Conservation (phyloP, 2,797 vertebrate species). For the Calcarius lapponicus region DNA sequence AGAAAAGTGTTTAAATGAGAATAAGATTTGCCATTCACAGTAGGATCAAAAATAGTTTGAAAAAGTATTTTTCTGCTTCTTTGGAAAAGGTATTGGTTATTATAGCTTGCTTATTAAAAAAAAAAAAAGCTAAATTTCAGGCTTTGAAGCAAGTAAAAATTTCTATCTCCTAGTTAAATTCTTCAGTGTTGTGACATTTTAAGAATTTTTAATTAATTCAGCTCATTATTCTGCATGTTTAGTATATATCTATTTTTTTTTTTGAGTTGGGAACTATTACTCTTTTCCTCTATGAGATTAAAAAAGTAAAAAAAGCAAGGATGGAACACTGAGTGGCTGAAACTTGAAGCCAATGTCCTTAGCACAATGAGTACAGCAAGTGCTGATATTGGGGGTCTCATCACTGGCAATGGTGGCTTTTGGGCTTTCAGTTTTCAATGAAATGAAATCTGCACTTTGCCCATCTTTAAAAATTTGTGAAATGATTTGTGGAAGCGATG, state of each 20-base stretch:
- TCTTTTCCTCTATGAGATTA: not conserved
- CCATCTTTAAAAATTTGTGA: not conserved
- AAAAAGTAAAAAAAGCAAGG: not conserved
- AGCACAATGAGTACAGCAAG: not conserved
- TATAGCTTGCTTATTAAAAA: not conserved
- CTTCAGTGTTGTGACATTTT: not conserved
- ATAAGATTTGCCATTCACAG: slow-evolving; percentile 3
- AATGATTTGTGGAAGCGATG: not conserved
- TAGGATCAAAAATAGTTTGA: not conserved
- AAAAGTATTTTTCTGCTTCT: not conserved
- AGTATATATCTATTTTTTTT: not conserved
- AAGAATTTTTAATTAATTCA: not conserved
- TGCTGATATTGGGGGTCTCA: not conserved
- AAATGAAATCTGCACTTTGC: not conserved
- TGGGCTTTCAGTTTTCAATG: not conserved
- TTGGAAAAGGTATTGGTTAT: not conserved
- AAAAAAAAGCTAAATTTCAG: not conserved
- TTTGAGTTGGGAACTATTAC: not conserved
- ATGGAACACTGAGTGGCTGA: not conserved
- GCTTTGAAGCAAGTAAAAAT: slow-evolving; percentile 12
- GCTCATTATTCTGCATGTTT: not conserved
- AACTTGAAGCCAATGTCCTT: not conserved
- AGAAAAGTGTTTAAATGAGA: slow-evolving; percentile 23
- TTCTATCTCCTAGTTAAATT: not conserved
- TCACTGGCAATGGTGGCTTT: not conserved